Evolutionary conservation across 2,797 vertebrate species (phyloP), one percentile per base, ranked within the genome.

Genomic region (Channa striata): DNA sequence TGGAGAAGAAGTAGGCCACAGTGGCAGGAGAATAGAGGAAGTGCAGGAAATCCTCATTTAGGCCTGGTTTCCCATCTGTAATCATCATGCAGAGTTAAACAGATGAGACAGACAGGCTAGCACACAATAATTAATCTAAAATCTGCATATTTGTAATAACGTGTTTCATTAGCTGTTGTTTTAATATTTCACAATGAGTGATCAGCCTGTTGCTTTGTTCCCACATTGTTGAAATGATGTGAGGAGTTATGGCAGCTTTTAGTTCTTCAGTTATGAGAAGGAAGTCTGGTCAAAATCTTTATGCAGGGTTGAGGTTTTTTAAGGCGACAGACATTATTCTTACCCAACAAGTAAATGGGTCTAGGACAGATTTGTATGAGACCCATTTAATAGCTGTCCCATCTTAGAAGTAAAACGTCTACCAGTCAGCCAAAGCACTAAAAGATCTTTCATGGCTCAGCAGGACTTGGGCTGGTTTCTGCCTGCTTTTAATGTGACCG

Each of bases 1-100:
- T 44, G 52, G 62, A 48, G 23, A 48, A 61, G 71, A 85, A 79
- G 61, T 69, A 74, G 80, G 77, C 23, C 72, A 76, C 10, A 56
- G 49, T 69, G 8, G 56, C 62, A 78, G 51, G 59, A 75, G 43
- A 72, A 59, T 5, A 47, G 39, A 70, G 25, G 48, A 64, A 60
- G 62, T 16, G 42, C 65, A 58, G 39, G 57, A 57, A 77, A 65
- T 67, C 36, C 56, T 69, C 65, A 52, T 77, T 81, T 56, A 59
- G 46, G 60, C 43, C 49, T 46, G 57, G 48, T 64, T 56, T 65
- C n/a, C n/a, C 48, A 23, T 39, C 60, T 30, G 16, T 47, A 48
- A 70, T 52, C 39, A 19, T 52, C 33, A 19, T 11, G 58, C 21
- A 40, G 50, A 68, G 40, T 37, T 25, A 59, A 47, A 59, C 23